Base-by-base conservation (phyloP, 2,888 invertebrate genomes). In the Gasteruption jaculator region DNA sequence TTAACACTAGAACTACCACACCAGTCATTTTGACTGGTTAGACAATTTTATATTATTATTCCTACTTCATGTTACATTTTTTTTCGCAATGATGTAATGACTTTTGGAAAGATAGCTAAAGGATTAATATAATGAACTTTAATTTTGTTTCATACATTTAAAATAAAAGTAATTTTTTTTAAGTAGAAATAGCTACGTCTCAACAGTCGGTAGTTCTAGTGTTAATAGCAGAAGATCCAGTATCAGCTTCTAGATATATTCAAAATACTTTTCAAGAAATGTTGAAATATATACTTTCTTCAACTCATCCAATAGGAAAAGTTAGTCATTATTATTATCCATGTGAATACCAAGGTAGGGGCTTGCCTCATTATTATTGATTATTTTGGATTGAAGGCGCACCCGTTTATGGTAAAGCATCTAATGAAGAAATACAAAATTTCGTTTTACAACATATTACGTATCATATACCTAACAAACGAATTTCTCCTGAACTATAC, bases 371-470 rank as follows among this genome's bases (percentile, higher is more conserved):
- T 32, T 50, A 45, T 29, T 50, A 52, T 45, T 29, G 38, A 7
- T 44, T 57, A 26, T 41, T 60, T 25, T 58, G 55, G 56, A 51
- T 57, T 2, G 43, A 56, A 41, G 46, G 47, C 31, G 54, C 47
- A 8, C 50, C 50, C 8, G 43, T 48, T 12, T 39, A 49, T 14
- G 45, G 49, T 31, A 38, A 39, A 16, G 45, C 45, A 7, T 20
- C 49, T 4, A 4, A 45, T 22, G 50, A 53, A 12, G 47, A 53
- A 43, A 47, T 54, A 5, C 43, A 46, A 12, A 15, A 31, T 18
- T 53, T 54, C 20, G 48, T 54, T 35, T 21, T 41, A 1, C 48
- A 54, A 25, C 41, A 50, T 26, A 48, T 18, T 10, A 29, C 45
- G 12, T 53, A 52, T 34, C 16, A 34, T 10, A 41, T 57, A 16